Base-by-base conservation (phyloP, 2,888 invertebrate genomes). In the Caenorhabditis becei region DNA sequence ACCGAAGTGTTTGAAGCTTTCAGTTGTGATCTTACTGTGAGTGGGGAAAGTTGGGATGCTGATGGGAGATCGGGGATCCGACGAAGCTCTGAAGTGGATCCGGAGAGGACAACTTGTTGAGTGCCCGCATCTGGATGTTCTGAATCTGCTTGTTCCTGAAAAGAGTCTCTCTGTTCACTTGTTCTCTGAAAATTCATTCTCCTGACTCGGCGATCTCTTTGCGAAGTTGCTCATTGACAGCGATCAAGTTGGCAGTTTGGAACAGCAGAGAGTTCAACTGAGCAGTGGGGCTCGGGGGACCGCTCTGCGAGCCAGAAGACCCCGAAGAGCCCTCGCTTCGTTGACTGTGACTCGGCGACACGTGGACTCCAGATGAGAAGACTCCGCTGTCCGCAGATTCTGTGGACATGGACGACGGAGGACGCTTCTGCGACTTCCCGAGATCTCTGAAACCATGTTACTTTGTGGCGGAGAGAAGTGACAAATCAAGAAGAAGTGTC, bases 141-240 rank as follows among this genome's bases (percentile, higher is more conserved):
- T 75, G 70, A 18, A 80, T 72, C 20, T 79, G 72, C 35, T 79
- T 72, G 51, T 79, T 72, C 53, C 78, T 78, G 61, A 53, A 78
- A 70, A n/a, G 11, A 51, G 51, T 11, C 26, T 11, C n/a, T 47
- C 10, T 47, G 18, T 47, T 47, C 47, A 11, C 47, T 5, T 11
- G 47, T 51, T 23, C 20, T n/a, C 24, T 16, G 28, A 16, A 16
- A n/a, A n/a, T 1, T 37, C 51, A 37, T 26, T 28, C 37, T 35
- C 53, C 71, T 54, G 35, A 84, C 83, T 85, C 83, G 47, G 83
- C 85, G 41, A 83, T 83, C 41, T 83, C 83, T 49, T 83, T 85
- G n/a, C 83, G 65, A 28, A 85, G 58, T 44, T 83, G 85, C 24
- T 82, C 85, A 65, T 85, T 85, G 54, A 82, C 82, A 5, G 85